These are phyloP conservation scores for Heliconius hermathena DNA, from an alignment of 1,140 invertebrate genomes.

Conservation along the genomic window DNA sequence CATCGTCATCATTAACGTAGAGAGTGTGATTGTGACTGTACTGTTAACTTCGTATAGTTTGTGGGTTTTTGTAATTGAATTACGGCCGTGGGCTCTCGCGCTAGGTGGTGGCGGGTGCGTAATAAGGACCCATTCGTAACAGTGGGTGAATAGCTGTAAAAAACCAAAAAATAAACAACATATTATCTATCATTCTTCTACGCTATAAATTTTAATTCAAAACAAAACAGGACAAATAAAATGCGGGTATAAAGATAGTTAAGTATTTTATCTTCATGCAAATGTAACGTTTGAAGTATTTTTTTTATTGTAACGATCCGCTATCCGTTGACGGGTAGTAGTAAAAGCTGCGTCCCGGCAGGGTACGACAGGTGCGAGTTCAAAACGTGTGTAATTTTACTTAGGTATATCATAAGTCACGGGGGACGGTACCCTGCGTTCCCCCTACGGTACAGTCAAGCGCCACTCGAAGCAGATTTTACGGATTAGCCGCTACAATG, in stretches of 20 bases:
- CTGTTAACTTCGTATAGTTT: slow-evolving; percentile 30
- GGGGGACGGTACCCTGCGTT: slow-evolving; percentile 30
- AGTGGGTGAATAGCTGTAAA: slow-evolving; percentile 31
- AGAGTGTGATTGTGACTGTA: slow-evolving; percentile 52
- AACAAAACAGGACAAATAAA: slow-evolving; percentile 36
- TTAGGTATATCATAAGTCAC: slow-evolving; percentile 49
- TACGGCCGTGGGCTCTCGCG: slow-evolving; percentile 37
- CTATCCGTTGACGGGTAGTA: slow-evolving; percentile 52
- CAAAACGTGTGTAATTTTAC: slow-evolving; percentile 54
- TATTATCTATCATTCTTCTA: slow-evolving; percentile 19
- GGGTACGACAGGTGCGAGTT: slow-evolving; percentile 53
- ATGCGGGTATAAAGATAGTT: slow-evolving; percentile 37
- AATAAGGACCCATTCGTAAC: slow-evolving; percentile 36
- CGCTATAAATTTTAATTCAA: slow-evolving; percentile 35
- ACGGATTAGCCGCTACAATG: slow-evolving; percentile 52
- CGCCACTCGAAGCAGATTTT: slow-evolving; percentile 52
- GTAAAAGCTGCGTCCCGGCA: slow-evolving; percentile 41
- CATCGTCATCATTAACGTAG: slow-evolving; percentile 55
- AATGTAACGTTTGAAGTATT: slow-evolving; percentile 39
- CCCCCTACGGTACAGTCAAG: slow-evolving; percentile 41
- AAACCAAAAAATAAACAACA: slow-evolving; percentile 16
- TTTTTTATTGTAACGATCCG: slow-evolving; percentile 47
- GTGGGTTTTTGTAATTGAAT: slow-evolving; percentile 50
- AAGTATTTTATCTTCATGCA: slow-evolving; percentile 44
- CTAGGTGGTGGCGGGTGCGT: slow-evolving; percentile 21